Evolutionary conservation across 2,797 vertebrate species (phyloP), one percentile per base, ranked within the genome.

Genomic region (Chanos chanos): DNA sequence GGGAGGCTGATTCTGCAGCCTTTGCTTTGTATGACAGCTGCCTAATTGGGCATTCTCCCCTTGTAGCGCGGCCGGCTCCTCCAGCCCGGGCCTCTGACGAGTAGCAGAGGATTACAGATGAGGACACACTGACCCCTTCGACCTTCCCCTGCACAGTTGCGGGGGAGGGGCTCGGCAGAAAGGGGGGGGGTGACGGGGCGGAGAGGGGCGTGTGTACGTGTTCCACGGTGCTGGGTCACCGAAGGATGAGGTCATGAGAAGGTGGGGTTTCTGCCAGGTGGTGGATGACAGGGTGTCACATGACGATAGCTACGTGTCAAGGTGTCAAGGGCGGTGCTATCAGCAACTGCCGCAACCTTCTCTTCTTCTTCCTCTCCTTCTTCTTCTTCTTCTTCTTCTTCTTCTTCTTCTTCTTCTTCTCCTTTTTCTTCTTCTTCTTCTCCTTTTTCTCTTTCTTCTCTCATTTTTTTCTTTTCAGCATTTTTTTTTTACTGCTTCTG

Each of bases 31-130:
- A 93, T 94, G 94, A 95, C 94, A 96, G 94, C 94, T 97, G 93
- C 94, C 94, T 96, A 97, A 98, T 98, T 98, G 95, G 95, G 94
- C 94, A 96, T 95, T 97, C 94, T 95, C 92, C 92, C 92, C 94
- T 94, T 92, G 94, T 94, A 92, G 93, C 88, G 92, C 88, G 91
- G 92, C 91, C 91, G 67, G 43, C 65, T 44, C 65, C 13, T 81
- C 90, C 89, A 92, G 90, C 93, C 58, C 69, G 75, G 91, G 91
- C 94, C 91, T 92, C 93, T 96, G 94, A 95, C 94, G 94, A 95
- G 96, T 96, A 92, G 93, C 92, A 91, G 89, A 90, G 92, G 94
- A 95, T 97, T 96, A 97, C 94, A 95, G 94, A 98, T 95, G 94
- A 97, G 96, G 94, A 93, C 94, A 95, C 79, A 64, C 89, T 95